A percentile compares a stretch with the other conserved stretches of the same genome.
phyloP scores from a whole-genome alignment of 2,113 vertebrate species.

The Bostrychus sinensis region DNA sequence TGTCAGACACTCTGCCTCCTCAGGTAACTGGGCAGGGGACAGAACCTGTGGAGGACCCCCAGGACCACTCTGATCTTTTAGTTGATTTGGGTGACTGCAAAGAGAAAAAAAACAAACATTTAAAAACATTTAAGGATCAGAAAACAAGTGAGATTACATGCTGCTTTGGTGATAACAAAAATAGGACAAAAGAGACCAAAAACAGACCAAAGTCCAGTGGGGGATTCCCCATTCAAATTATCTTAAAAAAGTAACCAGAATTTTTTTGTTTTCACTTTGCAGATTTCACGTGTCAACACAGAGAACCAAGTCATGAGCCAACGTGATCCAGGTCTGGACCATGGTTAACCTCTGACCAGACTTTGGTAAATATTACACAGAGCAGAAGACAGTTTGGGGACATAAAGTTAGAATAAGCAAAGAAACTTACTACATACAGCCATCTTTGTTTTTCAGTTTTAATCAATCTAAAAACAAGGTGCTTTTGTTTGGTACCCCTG shows the following conservation, averaged over 20 bases:
- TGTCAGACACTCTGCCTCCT: slow-evolving; percentile 92
- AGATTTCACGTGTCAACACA: slow-evolving; percentile 21
- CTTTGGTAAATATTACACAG: slow-evolving; percentile 43
- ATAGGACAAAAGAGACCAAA: no score
- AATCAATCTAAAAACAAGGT: background rate
- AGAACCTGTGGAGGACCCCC: slow-evolving; percentile 79
- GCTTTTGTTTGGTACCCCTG: slow-evolving; percentile 9
- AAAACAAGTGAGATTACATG: no score
- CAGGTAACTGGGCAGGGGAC: slow-evolving; percentile 86
- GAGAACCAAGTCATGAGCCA: slow-evolving; percentile 25
- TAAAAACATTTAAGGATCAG: no score
- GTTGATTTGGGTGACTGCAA: slow-evolving; percentile 84
- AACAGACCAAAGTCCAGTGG: no score
- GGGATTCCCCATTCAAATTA: background rate
- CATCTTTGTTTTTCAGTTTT: background rate
- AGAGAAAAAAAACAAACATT: slow-evolving; percentile 6
- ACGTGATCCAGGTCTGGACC: slow-evolving; percentile 45
- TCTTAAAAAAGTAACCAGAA: background rate
- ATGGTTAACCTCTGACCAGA: slow-evolving; percentile 44
- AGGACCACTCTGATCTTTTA: slow-evolving; percentile 81
- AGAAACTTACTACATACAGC: background rate
- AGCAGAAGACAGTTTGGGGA: slow-evolving; percentile 14
- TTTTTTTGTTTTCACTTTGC: slow-evolving; percentile 12
- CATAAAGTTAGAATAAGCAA: slow-evolving; percentile 17
- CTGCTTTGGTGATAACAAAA: no score